Conservation (phyloP, 2,888 invertebrate genomes). For the Esperia sulphurella region DNA sequence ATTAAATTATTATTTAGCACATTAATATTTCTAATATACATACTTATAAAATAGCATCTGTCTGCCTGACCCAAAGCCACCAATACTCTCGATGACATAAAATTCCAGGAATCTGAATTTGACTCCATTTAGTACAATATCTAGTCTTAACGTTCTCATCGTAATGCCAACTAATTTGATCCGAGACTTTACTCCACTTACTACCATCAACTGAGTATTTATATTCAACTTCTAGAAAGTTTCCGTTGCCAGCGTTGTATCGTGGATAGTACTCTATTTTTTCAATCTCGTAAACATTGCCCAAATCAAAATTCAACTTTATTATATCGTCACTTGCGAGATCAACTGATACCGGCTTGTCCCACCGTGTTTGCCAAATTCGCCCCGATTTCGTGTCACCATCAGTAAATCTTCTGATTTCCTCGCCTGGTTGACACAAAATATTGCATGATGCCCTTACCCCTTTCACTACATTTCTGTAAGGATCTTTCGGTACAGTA, state of each 20-base stretch:
- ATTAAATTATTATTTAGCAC: constrained; percentile 16
- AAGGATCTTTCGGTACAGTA: not conserved
- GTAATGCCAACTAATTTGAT: constrained; percentile 30
- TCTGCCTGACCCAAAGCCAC: constrained; percentile 56
- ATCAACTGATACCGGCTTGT: constrained; percentile 22
- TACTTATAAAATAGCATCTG: constrained; percentile 41
- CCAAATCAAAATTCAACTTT: constrained; percentile 28
- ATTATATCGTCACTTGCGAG: constrained; percentile 21
- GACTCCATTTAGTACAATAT: not conserved
- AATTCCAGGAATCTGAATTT: not conserved
- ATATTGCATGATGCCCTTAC: constrained; percentile 29
- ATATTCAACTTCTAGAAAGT: constrained; percentile 45
- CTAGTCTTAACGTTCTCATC: constrained; percentile 40
- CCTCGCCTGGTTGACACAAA: constrained; percentile 29
- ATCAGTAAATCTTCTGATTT: constrained; percentile 24
- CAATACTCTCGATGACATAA: constrained; percentile 28
- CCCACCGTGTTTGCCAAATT: not conserved
- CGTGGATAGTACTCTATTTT: constrained; percentile 61
- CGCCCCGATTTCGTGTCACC: constrained; percentile 4
- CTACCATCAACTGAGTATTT: constrained; percentile 38
- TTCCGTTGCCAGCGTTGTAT: constrained; percentile 55
- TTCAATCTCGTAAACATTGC: constrained; percentile 29
- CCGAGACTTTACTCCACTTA: constrained; percentile 20
- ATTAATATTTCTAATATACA: constrained; percentile 9
- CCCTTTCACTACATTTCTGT: constrained; percentile 5